A percentile compares a stretch with the other conserved stretches of the same genome.
Evolutionary conservation across 2,888 invertebrate genomes (phyloP).

Genomic region (Pterostichus niger): DNA sequence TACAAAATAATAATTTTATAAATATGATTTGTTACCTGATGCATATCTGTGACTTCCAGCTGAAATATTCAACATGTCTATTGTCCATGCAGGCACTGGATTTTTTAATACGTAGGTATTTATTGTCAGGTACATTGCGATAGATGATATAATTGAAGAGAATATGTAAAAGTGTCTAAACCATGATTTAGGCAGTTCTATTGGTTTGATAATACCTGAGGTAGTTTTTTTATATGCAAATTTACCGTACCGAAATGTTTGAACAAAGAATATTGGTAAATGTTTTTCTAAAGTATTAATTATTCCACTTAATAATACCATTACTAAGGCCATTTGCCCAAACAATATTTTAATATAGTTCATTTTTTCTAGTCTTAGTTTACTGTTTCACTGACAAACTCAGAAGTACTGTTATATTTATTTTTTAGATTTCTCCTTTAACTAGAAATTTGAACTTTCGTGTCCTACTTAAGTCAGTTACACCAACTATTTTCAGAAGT

Average conservation of each 20-base stretch:
- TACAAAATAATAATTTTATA: conserved; percentile 32
- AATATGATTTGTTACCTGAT: conserved; percentile 77
- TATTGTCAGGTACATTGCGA: conserved; percentile 78
- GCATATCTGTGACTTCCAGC: conserved; percentile 76
- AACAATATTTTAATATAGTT: conserved; percentile 73
- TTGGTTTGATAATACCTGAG: conserved; percentile 73
- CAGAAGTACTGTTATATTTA: conserved; percentile 31
- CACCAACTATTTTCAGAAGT: background rate
- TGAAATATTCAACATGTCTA: conserved; percentile 77
- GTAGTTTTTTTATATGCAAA: conserved; percentile 80
- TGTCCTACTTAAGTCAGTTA: conserved; percentile 14
- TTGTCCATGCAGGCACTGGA: conserved; percentile 78
- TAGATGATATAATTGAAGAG: conserved; percentile 81
- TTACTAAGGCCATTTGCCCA: conserved; percentile 70
- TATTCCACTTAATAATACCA: conserved; percentile 81
- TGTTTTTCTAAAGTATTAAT: conserved; percentile 83
- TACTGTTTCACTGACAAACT: background rate
- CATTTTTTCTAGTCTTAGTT: conserved; percentile 66
- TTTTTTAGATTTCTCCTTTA: conserved; percentile 28
- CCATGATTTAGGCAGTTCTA: conserved; percentile 89
- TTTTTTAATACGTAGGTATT: conserved; percentile 78
- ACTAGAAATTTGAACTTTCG: conserved; percentile 40
- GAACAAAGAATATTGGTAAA: conserved; percentile 83
- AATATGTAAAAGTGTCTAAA: conserved; percentile 90
- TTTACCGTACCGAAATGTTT: conserved; percentile 87